Percentiles rank a stretch among this genome's conserved stretches.
Conservation (phyloP, 2,888 invertebrate species). For the Disparrhopalites patrizii region DNA sequence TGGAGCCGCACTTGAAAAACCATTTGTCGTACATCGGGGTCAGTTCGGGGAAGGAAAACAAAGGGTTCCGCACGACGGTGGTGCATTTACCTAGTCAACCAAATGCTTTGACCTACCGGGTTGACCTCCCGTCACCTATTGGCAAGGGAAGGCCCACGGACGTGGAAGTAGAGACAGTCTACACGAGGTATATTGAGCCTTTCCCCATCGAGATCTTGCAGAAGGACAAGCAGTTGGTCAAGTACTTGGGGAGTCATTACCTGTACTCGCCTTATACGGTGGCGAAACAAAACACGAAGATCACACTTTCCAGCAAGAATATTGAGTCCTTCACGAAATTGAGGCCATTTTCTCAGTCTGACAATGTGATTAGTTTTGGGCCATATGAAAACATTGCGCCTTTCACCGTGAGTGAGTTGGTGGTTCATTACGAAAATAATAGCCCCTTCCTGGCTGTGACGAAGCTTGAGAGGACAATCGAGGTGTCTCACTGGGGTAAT, state of each 20-base stretch:
- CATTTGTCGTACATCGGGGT: constrained; percentile 72
- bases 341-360: constrained; percentile 73
- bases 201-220: constrained; percentile 86
- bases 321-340: constrained; percentile 77
- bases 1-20: constrained; percentile 62
- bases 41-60: constrained; percentile 31
- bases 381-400: constrained; percentile 72
- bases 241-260: constrained; percentile 78
- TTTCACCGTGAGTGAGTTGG: constrained; percentile 51
- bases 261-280: constrained; percentile 79
- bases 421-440: constrained; percentile 87
- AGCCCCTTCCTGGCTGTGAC: constrained; percentile 93
- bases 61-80: constrained; percentile 34
- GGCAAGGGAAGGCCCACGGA: constrained; percentile 38
- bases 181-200: constrained; percentile 71
- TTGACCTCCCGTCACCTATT: constrained; percentile 33
- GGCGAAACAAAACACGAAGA: constrained; percentile 72
- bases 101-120: constrained; percentile 35
- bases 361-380: constrained; percentile 81
- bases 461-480: constrained; percentile 76
- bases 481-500: constrained; percentile 99
- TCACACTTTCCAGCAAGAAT: constrained; percentile 70
- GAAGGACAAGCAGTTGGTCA: constrained; percentile 88
- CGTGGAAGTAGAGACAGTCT: constrained; percentile 65
- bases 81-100: constrained; percentile 28